These are phyloP conservation scores for Cosmorhoe ocellata DNA, from an alignment of 2,888 invertebrate species.

Conservation along the genomic window DNA sequence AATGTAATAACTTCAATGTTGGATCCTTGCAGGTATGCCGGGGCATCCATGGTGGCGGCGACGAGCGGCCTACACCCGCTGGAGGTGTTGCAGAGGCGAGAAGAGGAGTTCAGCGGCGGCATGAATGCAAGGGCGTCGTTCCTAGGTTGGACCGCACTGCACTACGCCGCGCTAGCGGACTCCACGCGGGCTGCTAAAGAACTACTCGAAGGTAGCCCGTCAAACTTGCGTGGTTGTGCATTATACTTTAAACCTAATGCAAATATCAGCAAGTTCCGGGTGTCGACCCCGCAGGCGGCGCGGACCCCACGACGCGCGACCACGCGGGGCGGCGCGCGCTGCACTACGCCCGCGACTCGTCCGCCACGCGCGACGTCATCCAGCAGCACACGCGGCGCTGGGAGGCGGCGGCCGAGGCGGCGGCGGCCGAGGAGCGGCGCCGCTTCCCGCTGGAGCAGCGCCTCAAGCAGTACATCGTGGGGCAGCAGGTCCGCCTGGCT, in stretches of 20 bases:
- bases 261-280: too few species aligned
- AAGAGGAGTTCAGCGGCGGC: constrained; percentile 90
- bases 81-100: constrained; percentile 87
- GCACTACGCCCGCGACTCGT: constrained; percentile 87
- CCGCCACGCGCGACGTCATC: constrained; percentile 84
- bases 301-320: constrained; percentile 88
- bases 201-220: constrained; percentile 79
- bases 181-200: constrained; percentile 83
- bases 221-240: too few species aligned
- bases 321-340: constrained; percentile 89
- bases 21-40: constrained; percentile 84
- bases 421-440: constrained; percentile 90
- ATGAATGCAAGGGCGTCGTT: constrained; percentile 89
- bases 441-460: constrained; percentile 92
- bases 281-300: too few species aligned
- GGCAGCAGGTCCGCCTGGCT: constrained; percentile 90
- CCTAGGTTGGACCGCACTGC: constrained; percentile 92
- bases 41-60: constrained; percentile 85
- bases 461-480: constrained; percentile 91
- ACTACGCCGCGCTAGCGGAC: constrained; percentile 93
- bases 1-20: too few species aligned
- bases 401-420: constrained; percentile 80
- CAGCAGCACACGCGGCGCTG: constrained; percentile 72
- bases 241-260: too few species aligned
- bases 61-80: constrained; percentile 87